These are phyloP conservation scores for Chromis chromis DNA, from an alignment of 2,797 vertebrate species.

Conservation along the genomic window DNA sequence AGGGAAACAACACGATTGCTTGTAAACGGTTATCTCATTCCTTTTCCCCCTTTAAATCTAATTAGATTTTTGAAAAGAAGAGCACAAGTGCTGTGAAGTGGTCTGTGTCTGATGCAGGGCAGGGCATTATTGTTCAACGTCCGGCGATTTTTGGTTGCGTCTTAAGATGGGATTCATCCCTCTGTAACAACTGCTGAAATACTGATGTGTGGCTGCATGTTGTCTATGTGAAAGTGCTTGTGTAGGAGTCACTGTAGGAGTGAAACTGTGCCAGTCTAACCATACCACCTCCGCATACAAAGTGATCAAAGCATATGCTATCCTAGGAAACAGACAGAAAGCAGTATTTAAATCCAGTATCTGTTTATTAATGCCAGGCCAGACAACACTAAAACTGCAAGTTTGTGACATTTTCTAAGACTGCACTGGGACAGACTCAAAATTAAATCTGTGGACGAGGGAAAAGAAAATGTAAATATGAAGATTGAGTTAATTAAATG, in stretches of 20 bases:
- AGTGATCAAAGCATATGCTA: conserved; percentile 46
- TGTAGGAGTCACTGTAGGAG: conserved; percentile 51
- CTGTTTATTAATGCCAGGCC: conserved; percentile 39
- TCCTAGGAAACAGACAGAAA: conserved; percentile 21
- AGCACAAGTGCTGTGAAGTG: conserved; percentile 12
- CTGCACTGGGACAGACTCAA: conserved; percentile 13
- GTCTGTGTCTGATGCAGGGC: neutral
- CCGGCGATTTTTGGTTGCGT: neutral
- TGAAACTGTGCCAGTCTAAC: conserved; percentile 45
- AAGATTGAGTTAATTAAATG: conserved; percentile 13
- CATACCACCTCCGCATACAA: conserved; percentile 37
- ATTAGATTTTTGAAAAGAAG: conserved; percentile 15
- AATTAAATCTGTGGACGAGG: neutral
- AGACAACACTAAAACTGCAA: conserved; percentile 17
- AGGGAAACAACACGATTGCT: conserved; percentile 17
- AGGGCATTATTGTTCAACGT: neutral
- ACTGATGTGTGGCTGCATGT: conserved; percentile 26
- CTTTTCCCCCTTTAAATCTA: conserved; percentile 9
- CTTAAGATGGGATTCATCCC: neutral
- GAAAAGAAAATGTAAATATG: conserved; percentile 14
- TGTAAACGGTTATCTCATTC: conserved; percentile 29
- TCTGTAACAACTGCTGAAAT: conserved; percentile 8
- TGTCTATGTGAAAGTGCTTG: conserved; percentile 6
- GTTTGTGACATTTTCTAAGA: conserved; percentile 19
- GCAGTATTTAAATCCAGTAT: conserved; percentile 36